phyloP scores from a whole-genome alignment of 23 tunicate genomes.

The Ascidia mentula region DNA sequence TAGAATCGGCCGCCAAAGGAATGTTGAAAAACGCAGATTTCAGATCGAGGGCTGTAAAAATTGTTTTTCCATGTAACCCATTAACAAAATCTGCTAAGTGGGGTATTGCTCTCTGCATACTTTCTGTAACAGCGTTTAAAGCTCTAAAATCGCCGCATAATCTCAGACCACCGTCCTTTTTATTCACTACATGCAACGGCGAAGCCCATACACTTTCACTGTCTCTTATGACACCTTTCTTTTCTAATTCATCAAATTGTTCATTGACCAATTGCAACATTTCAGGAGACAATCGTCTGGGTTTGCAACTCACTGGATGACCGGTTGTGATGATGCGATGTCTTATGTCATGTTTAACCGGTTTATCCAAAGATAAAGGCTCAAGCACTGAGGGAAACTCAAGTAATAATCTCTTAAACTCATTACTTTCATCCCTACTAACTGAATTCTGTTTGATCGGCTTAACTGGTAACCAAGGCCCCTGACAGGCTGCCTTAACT shows the following conservation, averaged over 20 bases:
- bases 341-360: not conserved
- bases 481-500: not conserved
- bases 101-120: not conserved
- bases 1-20: not conserved
- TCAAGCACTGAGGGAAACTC: not conserved
- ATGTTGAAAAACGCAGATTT: not conserved
- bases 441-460: not conserved
- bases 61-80: not conserved
- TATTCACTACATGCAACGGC: not conserved
- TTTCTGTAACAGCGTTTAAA: not conserved
- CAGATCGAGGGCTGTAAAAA: not conserved
- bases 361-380: not conserved
- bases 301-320: not conserved
- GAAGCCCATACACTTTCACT: not conserved
- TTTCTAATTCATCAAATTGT: not conserved
- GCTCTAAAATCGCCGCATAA: not conserved
- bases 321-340: not conserved
- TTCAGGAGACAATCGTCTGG: not conserved
- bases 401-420: not conserved
- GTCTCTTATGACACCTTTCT: not conserved
- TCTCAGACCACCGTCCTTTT: not conserved
- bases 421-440: not conserved
- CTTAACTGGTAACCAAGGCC: not conserved
- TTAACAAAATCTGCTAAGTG: not conserved
- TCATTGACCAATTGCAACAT: not conserved